A percentile compares a stretch with the other conserved stretches of the same genome.
Conservation (phyloP, 2,113 vertebrate genomes). For the Stigmatopora nigra region DNA sequence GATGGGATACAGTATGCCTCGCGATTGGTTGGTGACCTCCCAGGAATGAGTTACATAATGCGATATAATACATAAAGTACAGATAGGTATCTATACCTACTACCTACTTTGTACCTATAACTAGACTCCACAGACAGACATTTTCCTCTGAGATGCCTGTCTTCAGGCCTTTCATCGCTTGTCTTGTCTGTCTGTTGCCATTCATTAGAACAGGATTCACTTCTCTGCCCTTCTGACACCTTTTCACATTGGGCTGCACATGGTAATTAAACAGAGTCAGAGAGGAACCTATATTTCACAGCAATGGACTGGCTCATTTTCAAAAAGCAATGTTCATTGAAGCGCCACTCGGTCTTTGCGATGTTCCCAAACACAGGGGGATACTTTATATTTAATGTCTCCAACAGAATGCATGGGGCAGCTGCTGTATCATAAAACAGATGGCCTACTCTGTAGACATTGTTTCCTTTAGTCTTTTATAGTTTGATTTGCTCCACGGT, state of each 20-base stretch:
- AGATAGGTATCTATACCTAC: background rate
- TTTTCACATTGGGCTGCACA: constrained; percentile 67
- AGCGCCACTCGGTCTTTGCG: background rate
- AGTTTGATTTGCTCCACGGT: background rate
- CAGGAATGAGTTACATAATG: background rate
- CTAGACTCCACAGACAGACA: background rate
- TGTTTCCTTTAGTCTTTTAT: constrained; percentile 1
- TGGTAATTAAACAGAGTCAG: constrained; percentile 66
- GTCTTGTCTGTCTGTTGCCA: constrained; percentile 71
- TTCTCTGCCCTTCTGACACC: constrained; percentile 66
- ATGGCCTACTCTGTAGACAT: background rate
- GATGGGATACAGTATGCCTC: background rate
- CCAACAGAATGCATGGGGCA: constrained; percentile 10
- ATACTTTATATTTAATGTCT: constrained; percentile 7
- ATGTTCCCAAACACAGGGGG: background rate
- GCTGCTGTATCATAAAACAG: constrained; percentile 6
- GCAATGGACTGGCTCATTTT: constrained; percentile 17
- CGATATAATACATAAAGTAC: background rate
- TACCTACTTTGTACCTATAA: background rate
- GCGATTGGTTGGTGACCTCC: background rate
- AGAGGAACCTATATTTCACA: constrained; percentile 40
- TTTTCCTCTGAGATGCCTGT: background rate
- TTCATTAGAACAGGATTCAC: constrained; percentile 71
- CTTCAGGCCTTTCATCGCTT: constrained; percentile 26
- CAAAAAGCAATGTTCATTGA: background rate